Evolutionary conservation across 2,113 vertebrate species (phyloP).

Genomic region (Pan troglodytes): DNA sequence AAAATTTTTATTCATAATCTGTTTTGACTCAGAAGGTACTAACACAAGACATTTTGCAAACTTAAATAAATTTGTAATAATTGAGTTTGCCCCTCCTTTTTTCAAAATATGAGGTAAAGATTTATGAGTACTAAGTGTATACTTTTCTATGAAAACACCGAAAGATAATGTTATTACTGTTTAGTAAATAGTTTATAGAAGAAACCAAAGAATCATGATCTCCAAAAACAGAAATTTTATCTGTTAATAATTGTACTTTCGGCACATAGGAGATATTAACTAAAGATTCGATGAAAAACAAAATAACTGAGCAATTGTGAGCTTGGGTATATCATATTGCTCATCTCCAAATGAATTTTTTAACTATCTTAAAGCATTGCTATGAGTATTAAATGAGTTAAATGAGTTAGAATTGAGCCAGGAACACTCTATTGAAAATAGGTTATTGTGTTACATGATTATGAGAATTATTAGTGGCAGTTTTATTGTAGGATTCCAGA

Average conservation of each 20-base stretch:
- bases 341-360: neutral
- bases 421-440: neutral
- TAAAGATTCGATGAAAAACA: neutral
- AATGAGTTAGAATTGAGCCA: neutral
- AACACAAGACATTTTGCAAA: neutral
- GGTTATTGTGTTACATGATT: neutral
- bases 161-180: neutral
- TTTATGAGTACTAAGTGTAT: neutral
- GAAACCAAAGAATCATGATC: neutral
- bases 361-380: neutral
- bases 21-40: neutral
- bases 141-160: neutral
- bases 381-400: neutral
- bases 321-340: neutral
- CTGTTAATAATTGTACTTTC: neutral
- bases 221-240: neutral
- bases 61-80: neutral
- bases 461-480: neutral
- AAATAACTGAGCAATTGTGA: neutral
- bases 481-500: neutral
- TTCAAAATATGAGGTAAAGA: neutral
- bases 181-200: neutral
- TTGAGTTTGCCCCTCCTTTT: neutral
- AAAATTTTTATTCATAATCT: slow-evolving; percentile 9
- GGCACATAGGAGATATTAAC: neutral